phyloP scores from a whole-genome alignment of 2,888 invertebrate species.

The Cerastoderma edule region DNA sequence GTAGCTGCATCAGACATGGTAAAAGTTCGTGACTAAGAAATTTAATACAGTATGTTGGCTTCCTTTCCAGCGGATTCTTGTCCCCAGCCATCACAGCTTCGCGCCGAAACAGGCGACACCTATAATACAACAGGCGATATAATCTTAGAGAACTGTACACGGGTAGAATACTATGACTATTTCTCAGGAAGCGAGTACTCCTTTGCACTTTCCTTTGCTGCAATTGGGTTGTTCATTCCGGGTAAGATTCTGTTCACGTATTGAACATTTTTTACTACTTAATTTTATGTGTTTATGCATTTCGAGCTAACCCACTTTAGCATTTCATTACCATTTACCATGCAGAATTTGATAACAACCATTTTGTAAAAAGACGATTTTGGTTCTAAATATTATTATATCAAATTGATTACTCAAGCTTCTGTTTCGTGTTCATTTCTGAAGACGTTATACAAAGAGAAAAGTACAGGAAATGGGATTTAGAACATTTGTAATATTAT shows the following conservation, averaged over 20 bases:
- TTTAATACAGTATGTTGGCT: too few species aligned
- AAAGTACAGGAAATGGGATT: too few species aligned
- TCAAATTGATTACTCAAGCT: too few species aligned
- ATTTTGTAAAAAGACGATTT: neutral
- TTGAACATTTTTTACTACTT: neutral
- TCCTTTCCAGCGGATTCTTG: conserved; percentile 41
- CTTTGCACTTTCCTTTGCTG: conserved; percentile 96
- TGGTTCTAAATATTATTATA: too few species aligned
- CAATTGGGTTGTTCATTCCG: conserved; percentile 95
- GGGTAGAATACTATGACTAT: conserved; percentile 96
- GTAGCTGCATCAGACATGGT: too few species aligned
- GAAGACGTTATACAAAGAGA: too few species aligned
- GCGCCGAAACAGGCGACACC: conserved; percentile 40
- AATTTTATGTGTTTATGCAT: too few species aligned
- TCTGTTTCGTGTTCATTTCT: too few species aligned
- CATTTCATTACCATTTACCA: neutral
- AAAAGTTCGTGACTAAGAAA: too few species aligned
- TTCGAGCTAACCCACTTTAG: too few species aligned
- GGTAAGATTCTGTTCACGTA: conserved; percentile 76
- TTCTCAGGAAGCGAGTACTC: conserved; percentile 94
- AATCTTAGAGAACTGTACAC: conserved; percentile 94
- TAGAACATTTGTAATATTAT: too few species aligned
- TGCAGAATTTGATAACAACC: neutral
- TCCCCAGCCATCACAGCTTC: conserved; percentile 55
- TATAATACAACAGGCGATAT: conserved; percentile 33